Base-by-base conservation (phyloP, 2,888 invertebrate species). In the Drosophila quinaria region DNA sequence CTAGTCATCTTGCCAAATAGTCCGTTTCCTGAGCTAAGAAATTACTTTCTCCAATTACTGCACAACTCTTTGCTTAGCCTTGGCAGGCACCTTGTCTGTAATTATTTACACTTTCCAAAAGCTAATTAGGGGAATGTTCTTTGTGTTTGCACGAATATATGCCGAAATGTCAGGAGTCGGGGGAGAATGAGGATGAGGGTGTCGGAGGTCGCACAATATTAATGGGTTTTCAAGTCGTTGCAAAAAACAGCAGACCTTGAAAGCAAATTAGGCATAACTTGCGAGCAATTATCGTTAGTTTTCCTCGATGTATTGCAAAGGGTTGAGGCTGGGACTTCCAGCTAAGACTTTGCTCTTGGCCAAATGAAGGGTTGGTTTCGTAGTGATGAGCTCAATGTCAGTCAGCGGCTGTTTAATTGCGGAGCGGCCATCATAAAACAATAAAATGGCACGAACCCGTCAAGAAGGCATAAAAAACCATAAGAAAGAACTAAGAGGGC, bases 281-380 rank as follows among this genome's bases (percentile, higher is more conserved):
- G 90, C 87, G 65, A 65, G 74, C 87, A 89, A 90, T 85, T 90
- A 85, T 90, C 90, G 78, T 85, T 85, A 90, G 87, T 90, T 81
- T 84, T 65, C 60, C 70, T 70, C 47, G 49, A 65, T 52, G 71
- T 59, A 47, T 22, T 33, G 70, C 84, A 90, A 90, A 87, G 84
- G 84, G 84, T 84, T 88, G 80, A 68, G 84, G 84, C 90, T 88
- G 80, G 65, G 46, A n/a, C 19, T 33, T 51, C 44, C 47, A 50
- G 44, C 17, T 35, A 55, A 55, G 47, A 39, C 37, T 39, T 15
- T 8, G n/a, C 37, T 39, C 37, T 37, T 42, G 50, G 39, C 49
- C 33, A 63, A 51, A 46, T 58, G 51, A 71, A 61, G 87, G 77
- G 64, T 64, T 65, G 62, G 64, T 64, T 37, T 46, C 55, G 29